Conservation (phyloP, 2,888 invertebrate genomes). For the Drosophila paranaensis region DNA sequence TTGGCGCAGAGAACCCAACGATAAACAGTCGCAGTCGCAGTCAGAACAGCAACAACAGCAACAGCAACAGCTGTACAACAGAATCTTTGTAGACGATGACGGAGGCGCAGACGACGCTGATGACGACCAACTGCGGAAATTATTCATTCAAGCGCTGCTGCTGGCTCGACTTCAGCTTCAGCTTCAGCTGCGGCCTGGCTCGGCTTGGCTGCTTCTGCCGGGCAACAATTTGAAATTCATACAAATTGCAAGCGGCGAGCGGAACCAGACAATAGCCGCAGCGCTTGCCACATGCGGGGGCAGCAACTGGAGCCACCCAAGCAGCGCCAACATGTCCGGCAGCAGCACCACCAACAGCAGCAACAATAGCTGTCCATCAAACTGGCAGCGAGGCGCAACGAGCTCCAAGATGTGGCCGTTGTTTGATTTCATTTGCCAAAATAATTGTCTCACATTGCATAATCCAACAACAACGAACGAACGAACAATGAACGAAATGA, state of each 20-base stretch:
- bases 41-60: constrained; percentile 38
- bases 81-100: constrained; percentile 67
- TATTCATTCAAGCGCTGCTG: constrained; percentile 72
- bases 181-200: constrained; percentile 19
- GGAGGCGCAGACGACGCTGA: constrained; percentile 37
- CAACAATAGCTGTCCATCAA: constrained; percentile 63
- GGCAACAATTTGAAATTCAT: constrained; percentile 71
- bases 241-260: constrained; percentile 74
- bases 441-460: constrained; percentile 68
- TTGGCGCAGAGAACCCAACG: constrained; percentile 78
- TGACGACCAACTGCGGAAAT: constrained; percentile 72
- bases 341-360: constrained; percentile 32
- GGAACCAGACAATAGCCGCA: constrained; percentile 51
- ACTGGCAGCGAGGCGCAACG: constrained; percentile 67
- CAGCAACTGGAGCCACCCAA: constrained; percentile 51
- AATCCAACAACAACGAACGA: constrained; percentile 23
- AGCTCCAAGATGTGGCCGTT: constrained; percentile 26
- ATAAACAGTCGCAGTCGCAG: constrained; percentile 65
- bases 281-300: constrained; percentile 51
- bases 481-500: constrained; percentile 45
- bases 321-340: constrained; percentile 73
- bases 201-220: constrained; percentile 33
- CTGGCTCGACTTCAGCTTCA: not conserved
- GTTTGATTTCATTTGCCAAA: constrained; percentile 47
- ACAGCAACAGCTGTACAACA: constrained; percentile 40